Base-by-base conservation (phyloP, 2,797 vertebrate genomes). In the Onychomys leucogaster region DNA sequence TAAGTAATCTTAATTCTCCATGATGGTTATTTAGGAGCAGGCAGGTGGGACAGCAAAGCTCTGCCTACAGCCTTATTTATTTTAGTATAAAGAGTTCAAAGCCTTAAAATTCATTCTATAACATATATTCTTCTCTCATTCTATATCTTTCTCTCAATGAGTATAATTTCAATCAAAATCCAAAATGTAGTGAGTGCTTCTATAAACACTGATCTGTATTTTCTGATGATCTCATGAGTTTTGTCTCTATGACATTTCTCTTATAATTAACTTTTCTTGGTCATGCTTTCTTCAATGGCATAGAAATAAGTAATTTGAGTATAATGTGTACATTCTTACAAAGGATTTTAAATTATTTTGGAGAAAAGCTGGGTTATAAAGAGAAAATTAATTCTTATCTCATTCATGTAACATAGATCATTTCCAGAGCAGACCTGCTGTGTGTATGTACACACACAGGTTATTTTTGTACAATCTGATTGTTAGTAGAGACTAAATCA, bases 191-290 rank as follows among this genome's bases (percentile, higher is more conserved):
- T 1, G 43, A 61, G 6, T n/a, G 25, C 27, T 85, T 80, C 19
- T 46, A 55, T 88, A 63, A 21, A 37, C 1, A 5, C 41, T 29
- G 46, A 59, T 14, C 11, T 78, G 27, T 43, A 46, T 41, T 49
- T 61, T 88, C 49, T 87, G 10, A 17, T 11, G 2, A 57, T 71
- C 7, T 25, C 90, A 12, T 49, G 41, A 90, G 3, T 83, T 6
- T 91, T 92, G 25, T 0, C 29, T 87, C 73, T 76, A 69, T 52
- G 14, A 29, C n/a, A 80, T 80, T 69, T 91, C 32, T 75, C 14
- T 90, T 94, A 13, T 3, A 67, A 49, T 89, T 87, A 80, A 37
- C 6, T 91, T 93, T 57, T 85, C 43, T 82, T 90, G 59, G 12
- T n/a, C 32, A 52, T 16, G 75, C 1, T 59, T 88, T 76, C 49